Evolutionary conservation across 2,113 vertebrate genomes (phyloP), one percentile per base, ranked within the genome.

Genomic region (Peromyscus maniculatus): DNA sequence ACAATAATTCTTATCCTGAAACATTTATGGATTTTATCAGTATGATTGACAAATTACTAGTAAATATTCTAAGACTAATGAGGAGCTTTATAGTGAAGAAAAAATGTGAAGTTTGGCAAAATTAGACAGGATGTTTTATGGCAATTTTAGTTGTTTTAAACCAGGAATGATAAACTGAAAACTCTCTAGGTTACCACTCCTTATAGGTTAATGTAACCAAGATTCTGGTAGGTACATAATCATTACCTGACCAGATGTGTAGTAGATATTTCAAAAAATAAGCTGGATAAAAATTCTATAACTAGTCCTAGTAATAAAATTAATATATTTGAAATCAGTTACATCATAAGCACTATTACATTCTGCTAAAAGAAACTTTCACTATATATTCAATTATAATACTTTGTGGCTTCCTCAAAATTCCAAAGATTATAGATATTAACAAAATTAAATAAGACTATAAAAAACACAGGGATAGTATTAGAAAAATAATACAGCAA

Each of bases 311-410:
- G 11, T 46, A 96, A 93, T 87, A 75, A 84, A 36, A 91, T 66
- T 62, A 84, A 95, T 86, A 92, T 67, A 91, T 39, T 87, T 92
- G 31, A 86, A 72, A 22, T 75, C 4, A 97, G 26, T 26, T 57
- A 92, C 67, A 77, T 88, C 4, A 8, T 22, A 86, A 77, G 31
- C 1, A 64, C 2, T 21, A 43, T 69, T 87, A 43, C 13, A 89
- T 93, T 97, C 86, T 64, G 72, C 33, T 72, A 96, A 71, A 3
- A 16, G 82, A 93, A 83, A 74, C n/a, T 82, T 94, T 46, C 31
- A 93, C 43, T 67, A 89, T 66, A 6, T 94, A 69, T 22, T 4
- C 7, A 82, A 69, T 16, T 96, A 52, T 12, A 72, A 36, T 77
- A 33, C 24, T 46, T 96, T 94, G 31, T 36, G 13, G n/a, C 1